Conservation (phyloP, 2,888 invertebrate genomes). For the Cenopis cana region DNA sequence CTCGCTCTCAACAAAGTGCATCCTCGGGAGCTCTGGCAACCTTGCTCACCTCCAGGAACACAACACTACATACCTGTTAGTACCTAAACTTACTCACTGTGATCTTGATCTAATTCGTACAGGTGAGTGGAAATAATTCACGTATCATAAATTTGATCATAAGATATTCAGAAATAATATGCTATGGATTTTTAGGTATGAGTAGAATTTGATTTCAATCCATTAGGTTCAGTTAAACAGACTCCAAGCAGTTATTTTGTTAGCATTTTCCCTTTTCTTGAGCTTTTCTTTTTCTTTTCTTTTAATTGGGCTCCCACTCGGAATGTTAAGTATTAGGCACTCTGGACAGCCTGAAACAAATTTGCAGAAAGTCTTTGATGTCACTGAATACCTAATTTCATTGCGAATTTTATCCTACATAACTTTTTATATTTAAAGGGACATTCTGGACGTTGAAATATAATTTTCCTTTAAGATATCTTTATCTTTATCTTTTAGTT, state of each 20-base stretch:
- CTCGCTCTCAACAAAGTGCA: no score
- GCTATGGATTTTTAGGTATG: no score
- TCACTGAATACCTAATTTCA: constrained; percentile 22
- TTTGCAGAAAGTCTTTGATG: constrained; percentile 36
- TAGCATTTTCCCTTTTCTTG: constrained; percentile 11
- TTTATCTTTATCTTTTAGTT: no score
- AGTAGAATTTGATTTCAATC: not conserved
- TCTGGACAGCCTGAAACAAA: constrained; percentile 16
- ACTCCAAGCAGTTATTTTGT: constrained; percentile 17
- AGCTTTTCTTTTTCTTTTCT: no score
- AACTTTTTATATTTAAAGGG: constrained; percentile 2
- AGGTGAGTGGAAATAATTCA: no score
- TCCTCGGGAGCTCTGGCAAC: no score
- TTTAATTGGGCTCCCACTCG: constrained; percentile 20
- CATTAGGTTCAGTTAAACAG: not conserved
- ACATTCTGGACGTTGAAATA: not conserved
- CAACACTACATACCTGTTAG: no score
- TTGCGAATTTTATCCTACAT: constrained; percentile 15
- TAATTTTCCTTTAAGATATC: not conserved
- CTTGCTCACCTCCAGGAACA: no score
- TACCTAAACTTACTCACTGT: no score
- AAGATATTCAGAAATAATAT: no score
- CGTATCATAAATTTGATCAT: no score
- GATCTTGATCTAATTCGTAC: no score
- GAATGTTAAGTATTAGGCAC: constrained; percentile 24